Conservation (phyloP, 2,888 invertebrate species). For the Synanthedon vespiformis region DNA sequence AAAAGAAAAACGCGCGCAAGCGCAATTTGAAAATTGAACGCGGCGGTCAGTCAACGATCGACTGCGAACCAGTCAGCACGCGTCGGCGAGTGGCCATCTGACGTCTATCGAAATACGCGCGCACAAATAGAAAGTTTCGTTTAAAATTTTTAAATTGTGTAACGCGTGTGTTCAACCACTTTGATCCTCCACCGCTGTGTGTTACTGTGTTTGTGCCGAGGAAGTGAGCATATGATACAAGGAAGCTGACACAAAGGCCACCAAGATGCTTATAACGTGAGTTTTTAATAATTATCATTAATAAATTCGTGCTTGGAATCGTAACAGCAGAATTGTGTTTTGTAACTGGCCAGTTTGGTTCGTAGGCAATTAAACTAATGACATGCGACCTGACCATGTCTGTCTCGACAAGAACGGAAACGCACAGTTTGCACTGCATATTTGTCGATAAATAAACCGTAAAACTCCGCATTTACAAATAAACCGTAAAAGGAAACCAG, state of each 20-base stretch:
- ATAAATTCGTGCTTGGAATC: conserved; percentile 20
- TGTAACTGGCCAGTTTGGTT: background rate
- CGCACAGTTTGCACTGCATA: background rate
- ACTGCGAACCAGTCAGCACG: conserved; percentile 41
- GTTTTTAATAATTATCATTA: conserved; percentile 22
- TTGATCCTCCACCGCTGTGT: conserved; percentile 12
- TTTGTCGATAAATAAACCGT: conserved; percentile 1
- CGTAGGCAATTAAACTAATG: conserved; percentile 5
- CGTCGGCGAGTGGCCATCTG: conserved; percentile 17
- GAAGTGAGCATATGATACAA: conserved; percentile 47
- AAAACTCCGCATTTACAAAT: background rate
- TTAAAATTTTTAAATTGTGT: conserved; percentile 1
- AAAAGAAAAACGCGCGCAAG: conserved; percentile 24
- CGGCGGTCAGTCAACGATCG: conserved; percentile 33
- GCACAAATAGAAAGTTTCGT: conserved; percentile 48
- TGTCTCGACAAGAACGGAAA: background rate
- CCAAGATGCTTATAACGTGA: conserved; percentile 63
- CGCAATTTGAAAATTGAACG: conserved; percentile 25
- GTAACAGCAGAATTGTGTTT: conserved; percentile 21
- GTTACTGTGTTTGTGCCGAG: conserved; percentile 41
- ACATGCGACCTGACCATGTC: background rate
- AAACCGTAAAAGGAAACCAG: background rate
- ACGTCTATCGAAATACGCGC: conserved; percentile 26
- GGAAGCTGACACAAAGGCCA: conserved; percentile 38
- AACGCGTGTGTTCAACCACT: background rate